phyloP scores from a whole-genome alignment of 2,113 vertebrate genomes.

The Cathartes aura region DNA sequence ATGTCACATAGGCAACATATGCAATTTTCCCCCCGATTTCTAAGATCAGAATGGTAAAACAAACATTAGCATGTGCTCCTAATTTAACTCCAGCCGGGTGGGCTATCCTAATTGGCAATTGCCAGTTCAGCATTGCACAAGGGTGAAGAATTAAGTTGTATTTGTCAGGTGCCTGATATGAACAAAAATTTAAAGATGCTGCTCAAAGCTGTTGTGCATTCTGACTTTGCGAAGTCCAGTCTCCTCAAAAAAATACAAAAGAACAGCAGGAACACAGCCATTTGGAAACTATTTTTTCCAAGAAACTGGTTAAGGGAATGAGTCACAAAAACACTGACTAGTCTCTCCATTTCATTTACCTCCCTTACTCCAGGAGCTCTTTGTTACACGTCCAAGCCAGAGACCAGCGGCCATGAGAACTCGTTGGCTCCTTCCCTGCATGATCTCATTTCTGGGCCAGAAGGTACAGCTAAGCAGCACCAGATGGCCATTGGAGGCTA shows the following conservation, averaged over 20 bases:
- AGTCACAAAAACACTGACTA: neutral
- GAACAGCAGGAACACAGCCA: neutral
- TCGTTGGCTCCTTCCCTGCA: neutral
- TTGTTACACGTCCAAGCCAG: neutral
- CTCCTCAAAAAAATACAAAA: neutral
- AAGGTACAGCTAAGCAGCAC: conserved; percentile 8
- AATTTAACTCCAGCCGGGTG: neutral
- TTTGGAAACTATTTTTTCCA: neutral
- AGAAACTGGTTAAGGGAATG: neutral
- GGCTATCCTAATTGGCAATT: neutral
- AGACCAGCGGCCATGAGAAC: neutral
- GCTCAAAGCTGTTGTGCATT: neutral
- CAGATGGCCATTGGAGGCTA: conserved; percentile 16
- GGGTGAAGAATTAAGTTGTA: neutral
- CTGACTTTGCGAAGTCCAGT: neutral
- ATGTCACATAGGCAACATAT: neutral
- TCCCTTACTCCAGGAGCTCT: conserved; percentile 2
- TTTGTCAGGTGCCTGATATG: neutral
- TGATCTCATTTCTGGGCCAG: neutral
- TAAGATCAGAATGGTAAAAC: neutral
- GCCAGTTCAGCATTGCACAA: neutral
- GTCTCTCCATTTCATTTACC: neutral
- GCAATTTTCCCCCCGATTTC: neutral
- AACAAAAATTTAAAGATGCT: neutral
- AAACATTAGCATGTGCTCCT: neutral